Evolutionary conservation across 2,797 vertebrate species (phyloP), one percentile per base, ranked within the genome.

Genomic region (Sebastes alutus): DNA sequence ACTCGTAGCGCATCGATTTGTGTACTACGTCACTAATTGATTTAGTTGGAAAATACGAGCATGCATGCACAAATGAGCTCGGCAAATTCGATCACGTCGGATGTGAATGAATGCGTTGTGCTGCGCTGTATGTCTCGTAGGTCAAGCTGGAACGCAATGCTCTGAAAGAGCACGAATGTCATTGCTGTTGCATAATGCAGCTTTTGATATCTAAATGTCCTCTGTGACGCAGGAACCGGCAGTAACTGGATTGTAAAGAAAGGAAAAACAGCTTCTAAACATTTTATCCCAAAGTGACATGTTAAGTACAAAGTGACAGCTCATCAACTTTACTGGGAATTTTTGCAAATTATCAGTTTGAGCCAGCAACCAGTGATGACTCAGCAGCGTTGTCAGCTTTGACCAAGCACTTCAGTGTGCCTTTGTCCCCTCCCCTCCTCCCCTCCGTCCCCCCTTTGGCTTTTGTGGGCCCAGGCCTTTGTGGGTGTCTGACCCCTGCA

Each of bases 321-420:
- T 84, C 66, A 71, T 85, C 65, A 75, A 59, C 27, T 38, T 76
- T 9, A 61, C 55, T 22, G 42, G 27, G 65, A 65, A 38, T 79
- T 42, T 69, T 56, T 75, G 70, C 46, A 80, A 86, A 77, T 78
- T 27, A 75, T 86, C 78, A 78, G 16, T 78, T 82, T 74, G 54
- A 66, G 46, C 35, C 67, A 69, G 61, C 56, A 46, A 71, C 90
- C 78, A 70, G 65, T 89, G 94, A 90, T 94, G 94, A 95, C 83
- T 96, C 93, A 95, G 94, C 93, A 87, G 80, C 78, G 25, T 11
- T 2, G 35, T 70, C 82, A 86, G 89, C 84, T 93, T 92, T 94
- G 93, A 95, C 90, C 89, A 80, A 89, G 88, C 85, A 93, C 91
- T 92, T 94, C 81, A 77, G 77, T 77, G 49, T 84, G 81, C 86